Percentiles rank a stretch among this genome's conserved stretches.
phyloP scores from a whole-genome alignment of 2,888 invertebrate species.

The Laspeyria flexula region DNA sequence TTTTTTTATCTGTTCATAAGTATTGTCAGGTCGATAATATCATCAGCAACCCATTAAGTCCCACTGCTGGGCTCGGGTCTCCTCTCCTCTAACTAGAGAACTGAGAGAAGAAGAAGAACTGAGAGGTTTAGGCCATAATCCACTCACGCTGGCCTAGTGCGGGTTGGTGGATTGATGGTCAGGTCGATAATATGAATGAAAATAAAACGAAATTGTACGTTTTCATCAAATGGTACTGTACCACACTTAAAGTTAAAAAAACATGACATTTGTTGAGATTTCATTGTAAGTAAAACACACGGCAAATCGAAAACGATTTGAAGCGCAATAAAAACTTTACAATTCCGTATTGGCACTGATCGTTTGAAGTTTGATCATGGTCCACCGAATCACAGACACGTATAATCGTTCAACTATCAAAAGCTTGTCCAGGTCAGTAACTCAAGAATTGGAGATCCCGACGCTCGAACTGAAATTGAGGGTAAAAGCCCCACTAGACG shows the following conservation, averaged over 20 bases:
- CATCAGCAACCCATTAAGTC: too few species aligned
- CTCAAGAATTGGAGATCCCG: slow-evolving; percentile 54
- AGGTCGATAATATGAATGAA: too few species aligned
- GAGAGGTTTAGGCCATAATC: too few species aligned
- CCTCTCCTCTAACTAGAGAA: too few species aligned
- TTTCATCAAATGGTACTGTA: too few species aligned
- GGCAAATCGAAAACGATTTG: neutral
- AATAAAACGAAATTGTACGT: too few species aligned
- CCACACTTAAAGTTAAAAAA: neutral
- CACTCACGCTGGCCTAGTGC: too few species aligned
- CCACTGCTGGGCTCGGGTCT: too few species aligned
- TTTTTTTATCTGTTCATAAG: too few species aligned
- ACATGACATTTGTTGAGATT: neutral
- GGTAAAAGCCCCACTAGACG: slow-evolving; percentile 54
- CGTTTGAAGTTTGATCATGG: slow-evolving; percentile 29
- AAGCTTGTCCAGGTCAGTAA: slow-evolving; percentile 71
- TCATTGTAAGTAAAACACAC: slow-evolving; percentile 4
- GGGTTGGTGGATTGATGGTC: too few species aligned
- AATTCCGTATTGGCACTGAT: slow-evolving; percentile 27
- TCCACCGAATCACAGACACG: slow-evolving; percentile 46
- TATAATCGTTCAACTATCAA: slow-evolving; percentile 70
- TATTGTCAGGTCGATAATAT: too few species aligned
- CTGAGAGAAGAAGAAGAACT: too few species aligned
- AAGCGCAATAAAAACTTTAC: slow-evolving; percentile 20
- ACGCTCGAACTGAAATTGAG: slow-evolving; percentile 61